phyloP scores from a whole-genome alignment of 2,888 invertebrate species.

The Ametastegia equiseti region DNA sequence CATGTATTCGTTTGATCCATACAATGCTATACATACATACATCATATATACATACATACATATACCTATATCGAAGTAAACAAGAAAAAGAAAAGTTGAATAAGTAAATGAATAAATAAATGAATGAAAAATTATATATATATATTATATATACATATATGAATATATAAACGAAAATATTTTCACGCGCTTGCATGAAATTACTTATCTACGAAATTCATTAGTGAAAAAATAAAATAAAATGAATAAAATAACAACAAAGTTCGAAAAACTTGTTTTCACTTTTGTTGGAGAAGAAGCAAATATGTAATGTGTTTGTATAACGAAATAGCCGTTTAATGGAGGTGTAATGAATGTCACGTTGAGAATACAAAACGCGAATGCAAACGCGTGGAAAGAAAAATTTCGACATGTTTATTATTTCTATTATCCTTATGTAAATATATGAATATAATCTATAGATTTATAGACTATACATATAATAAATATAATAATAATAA shows the following conservation, averaged over 20 bases:
- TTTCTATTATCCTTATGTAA: slow-evolving; percentile 66
- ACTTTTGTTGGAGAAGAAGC: not conserved
- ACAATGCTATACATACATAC: not conserved
- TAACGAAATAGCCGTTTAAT: too few species aligned
- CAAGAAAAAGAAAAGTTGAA: not conserved
- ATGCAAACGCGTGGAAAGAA: slow-evolving; percentile 58
- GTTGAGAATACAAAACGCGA: slow-evolving; percentile 50
- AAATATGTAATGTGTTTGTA: not conserved
- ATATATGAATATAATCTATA: slow-evolving; percentile 72
- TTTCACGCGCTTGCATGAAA: slow-evolving; percentile 59
- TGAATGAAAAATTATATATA: slow-evolving; percentile 29
- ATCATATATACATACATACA: not conserved
- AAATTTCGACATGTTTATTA: slow-evolving; percentile 25
- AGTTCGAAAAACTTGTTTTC: not conserved
- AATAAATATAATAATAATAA: too few species aligned
- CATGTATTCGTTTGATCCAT: not conserved
- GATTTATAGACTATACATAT: slow-evolving; percentile 65
- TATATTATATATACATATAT: slow-evolving; percentile 50
- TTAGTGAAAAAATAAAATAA: too few species aligned
- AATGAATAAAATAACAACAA: not conserved
- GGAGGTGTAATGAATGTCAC: too few species aligned
- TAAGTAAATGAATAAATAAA: not conserved
- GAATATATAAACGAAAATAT: slow-evolving; percentile 13
- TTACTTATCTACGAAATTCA: slow-evolving; percentile 45
- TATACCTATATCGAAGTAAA: not conserved